Evolutionary conservation across 1,140 invertebrate genomes (phyloP).

Genomic region (Samia ricini): DNA sequence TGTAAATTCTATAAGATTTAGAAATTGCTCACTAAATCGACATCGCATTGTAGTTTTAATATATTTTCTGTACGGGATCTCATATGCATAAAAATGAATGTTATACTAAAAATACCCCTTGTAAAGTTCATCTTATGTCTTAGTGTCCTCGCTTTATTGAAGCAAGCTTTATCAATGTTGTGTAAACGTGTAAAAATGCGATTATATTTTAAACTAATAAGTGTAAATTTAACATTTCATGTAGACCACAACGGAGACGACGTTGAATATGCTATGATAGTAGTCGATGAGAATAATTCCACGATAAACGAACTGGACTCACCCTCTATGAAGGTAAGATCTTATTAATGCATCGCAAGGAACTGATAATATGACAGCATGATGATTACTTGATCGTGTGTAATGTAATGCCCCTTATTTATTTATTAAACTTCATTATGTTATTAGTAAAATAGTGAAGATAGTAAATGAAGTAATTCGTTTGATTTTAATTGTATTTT

Average conservation of each 20-base stretch:
- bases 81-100: too few species aligned
- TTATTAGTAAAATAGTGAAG: background rate
- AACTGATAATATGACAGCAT: background rate
- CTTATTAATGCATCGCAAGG: slow-evolving; percentile 7
- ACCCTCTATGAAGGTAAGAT: slow-evolving; percentile 89
- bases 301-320: slow-evolving; percentile 89
- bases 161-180: slow-evolving; percentile 51
- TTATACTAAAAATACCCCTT: background rate
- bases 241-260: slow-evolving; percentile 82
- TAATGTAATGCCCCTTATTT: background rate
- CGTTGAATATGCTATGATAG: slow-evolving; percentile 92
- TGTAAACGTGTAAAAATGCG: background rate
- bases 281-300: slow-evolving; percentile 93
- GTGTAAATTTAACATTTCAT: slow-evolving; percentile 10
- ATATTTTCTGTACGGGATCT: too few species aligned
- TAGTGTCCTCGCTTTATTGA: slow-evolving; percentile 33
- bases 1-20: too few species aligned
- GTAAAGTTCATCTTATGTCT: background rate
- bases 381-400: background rate
- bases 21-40: too few species aligned
- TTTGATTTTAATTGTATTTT: background rate
- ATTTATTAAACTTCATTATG: slow-evolving; percentile 4
- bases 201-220: background rate
- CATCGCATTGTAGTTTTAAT: too few species aligned
- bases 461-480: background rate